A percentile compares a stretch with the other conserved stretches of the same genome.
Conservation (phyloP, 2,888 invertebrate genomes). For the Monochamus alternatus region DNA sequence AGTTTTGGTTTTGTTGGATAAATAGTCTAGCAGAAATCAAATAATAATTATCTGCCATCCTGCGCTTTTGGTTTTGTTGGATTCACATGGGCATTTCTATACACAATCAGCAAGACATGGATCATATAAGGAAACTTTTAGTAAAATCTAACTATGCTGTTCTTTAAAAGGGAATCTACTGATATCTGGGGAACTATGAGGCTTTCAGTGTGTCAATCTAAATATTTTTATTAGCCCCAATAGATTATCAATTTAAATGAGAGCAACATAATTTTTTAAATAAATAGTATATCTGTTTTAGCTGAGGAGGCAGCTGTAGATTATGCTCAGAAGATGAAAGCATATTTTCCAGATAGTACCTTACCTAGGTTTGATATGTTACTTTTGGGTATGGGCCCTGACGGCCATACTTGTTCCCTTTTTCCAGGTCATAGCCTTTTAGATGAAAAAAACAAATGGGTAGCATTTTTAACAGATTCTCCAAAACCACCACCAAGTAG, state of each 20-base stretch:
- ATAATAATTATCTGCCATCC: no score
- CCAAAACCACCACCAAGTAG: slow-evolving; percentile 96
- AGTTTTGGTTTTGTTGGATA: no score
- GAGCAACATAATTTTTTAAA: no score
- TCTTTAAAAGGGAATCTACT: no score
- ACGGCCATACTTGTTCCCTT: slow-evolving; percentile 97
- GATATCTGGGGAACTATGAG: no score
- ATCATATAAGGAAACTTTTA: no score
- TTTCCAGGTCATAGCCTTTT: slow-evolving; percentile 88
- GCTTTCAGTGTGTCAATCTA: not conserved
- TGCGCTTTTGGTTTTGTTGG: no score
- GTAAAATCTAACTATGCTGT: no score
- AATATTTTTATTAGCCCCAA: not conserved
- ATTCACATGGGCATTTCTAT: no score
- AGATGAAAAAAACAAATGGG: slow-evolving; percentile 77
- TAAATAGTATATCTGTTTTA: slow-evolving; percentile 63
- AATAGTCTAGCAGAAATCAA: no score
- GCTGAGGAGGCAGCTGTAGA: slow-evolving; percentile 84
- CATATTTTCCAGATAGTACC: slow-evolving; percentile 75
- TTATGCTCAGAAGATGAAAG: slow-evolving; percentile 79
- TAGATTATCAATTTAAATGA: no score
- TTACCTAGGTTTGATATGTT: slow-evolving; percentile 89
- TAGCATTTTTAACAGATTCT: slow-evolving; percentile 91
- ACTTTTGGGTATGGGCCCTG: slow-evolving; percentile 96
- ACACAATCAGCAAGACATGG: no score